These are phyloP conservation scores for Lymantria dispar DNA, from an alignment of 2,888 invertebrate species.

Conservation along the genomic window DNA sequence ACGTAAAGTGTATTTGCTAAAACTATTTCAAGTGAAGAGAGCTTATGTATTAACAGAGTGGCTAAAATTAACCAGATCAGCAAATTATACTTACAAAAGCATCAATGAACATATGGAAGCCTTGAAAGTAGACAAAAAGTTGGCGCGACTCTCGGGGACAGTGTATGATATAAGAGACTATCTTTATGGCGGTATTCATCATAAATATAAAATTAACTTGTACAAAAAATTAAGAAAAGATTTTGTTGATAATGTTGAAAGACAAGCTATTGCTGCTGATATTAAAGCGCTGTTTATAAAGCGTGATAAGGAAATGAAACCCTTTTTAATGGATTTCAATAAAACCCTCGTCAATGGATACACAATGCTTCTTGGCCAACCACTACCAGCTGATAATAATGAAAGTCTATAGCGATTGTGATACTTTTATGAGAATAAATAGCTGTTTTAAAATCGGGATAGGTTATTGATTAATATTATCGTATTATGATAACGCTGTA, in stretches of 20 bases:
- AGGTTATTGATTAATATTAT: too few species aligned
- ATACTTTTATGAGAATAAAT: too few species aligned
- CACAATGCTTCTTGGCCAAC: too few species aligned
- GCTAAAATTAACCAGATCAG: slow-evolving; percentile 42
- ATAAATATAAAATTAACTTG: slow-evolving; percentile 35
- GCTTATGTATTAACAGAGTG: slow-evolving; percentile 41
- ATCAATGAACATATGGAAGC: slow-evolving; percentile 26
- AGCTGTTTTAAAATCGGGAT: too few species aligned
- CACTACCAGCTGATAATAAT: too few species aligned
- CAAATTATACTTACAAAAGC: slow-evolving; percentile 10
- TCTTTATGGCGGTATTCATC: slow-evolving; percentile 33
- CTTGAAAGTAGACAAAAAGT: slow-evolving; percentile 35
- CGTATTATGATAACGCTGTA: too few species aligned
- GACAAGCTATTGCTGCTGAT: not conserved
- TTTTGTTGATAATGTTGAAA: not conserved
- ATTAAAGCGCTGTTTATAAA: not conserved
- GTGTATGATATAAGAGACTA: slow-evolving; percentile 59
- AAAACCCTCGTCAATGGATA: too few species aligned
- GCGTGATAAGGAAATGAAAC: not conserved
- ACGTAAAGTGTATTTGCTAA: slow-evolving; percentile 28
- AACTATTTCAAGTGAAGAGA: slow-evolving; percentile 48
- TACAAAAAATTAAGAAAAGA: slow-evolving; percentile 25
- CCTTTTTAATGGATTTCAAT: not conserved
- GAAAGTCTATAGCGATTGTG: too few species aligned
- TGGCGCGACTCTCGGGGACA: slow-evolving; percentile 42